Evolutionary conservation across 1,140 invertebrate species (phyloP), one percentile per base, ranked within the genome.

Genomic region (Pristionchus pacificus): DNA sequence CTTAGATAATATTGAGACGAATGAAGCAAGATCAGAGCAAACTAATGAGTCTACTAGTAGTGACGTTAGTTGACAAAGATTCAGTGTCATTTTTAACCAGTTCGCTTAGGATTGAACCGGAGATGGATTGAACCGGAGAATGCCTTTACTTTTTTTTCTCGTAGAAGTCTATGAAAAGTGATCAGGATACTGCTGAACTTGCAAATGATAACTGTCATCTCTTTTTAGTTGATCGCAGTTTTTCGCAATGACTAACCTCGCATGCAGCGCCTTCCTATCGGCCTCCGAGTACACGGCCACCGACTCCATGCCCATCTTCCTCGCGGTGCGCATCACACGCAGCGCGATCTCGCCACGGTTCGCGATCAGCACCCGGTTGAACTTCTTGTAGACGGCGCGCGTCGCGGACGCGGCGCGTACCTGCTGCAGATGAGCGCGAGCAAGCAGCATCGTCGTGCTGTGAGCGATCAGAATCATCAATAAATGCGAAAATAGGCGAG

Each of bases 301-400:
- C 13, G 93, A 93, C 82, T 89, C 89, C 38, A 99, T 89, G 25
- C 95, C 95, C 69, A 99, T 86, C 79, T 89, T 91, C 75, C 89
- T 89, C 0, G 95, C 93, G 3, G 95, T 97, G 13, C 68, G 69
- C 58, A 85, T 86, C 3, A 98, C 90, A 55, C 96, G 88, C 83
- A 93, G 96, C 61, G 95, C 95, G 85, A 98, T 98, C 87, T 99
- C 96, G 25, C 96, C 96, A 78, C 95, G 87, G 85, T 98, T 98
- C 19, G 95, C 94, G 77, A 98, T 93, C 10, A 98, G 83, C 29
- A 96, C 74, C 38, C 65, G 55, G 15, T 64, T 58, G 24, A 79
- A 82, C 62, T 65, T 68, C 64, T 66, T 63, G 69, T 70, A 25
- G n/a, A 69, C 31, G 2, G 67, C 49, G 60, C 10, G 29, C 10